phyloP scores from a whole-genome alignment of 35 echinoderm and acorn worm species.

The Hemicentrotus pulcherrimus region DNA sequence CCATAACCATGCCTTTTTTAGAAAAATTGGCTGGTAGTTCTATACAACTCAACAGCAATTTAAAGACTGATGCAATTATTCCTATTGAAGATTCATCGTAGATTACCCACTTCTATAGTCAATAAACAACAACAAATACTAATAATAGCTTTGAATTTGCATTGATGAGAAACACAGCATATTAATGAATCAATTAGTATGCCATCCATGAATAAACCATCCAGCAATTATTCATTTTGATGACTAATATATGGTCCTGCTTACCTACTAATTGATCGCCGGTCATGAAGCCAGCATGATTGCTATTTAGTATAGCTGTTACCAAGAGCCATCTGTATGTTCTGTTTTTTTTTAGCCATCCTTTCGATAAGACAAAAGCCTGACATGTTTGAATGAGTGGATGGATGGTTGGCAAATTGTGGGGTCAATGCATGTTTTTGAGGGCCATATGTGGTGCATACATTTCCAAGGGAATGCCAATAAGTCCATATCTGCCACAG shows the following conservation, averaged over 20 bases:
- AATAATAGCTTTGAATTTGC: neutral
- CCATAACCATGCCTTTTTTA: too few species aligned
- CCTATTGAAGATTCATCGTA: too few species aligned
- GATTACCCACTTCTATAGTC: too few species aligned
- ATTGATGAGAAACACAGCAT: neutral
- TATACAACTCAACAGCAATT: too few species aligned
- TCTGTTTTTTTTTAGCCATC: neutral
- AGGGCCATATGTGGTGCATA: slow-evolving; percentile 9
- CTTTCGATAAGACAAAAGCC: neutral
- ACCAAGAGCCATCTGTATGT: neutral
- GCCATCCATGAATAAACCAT: neutral
- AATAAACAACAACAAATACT: neutral
- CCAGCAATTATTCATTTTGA: neutral
- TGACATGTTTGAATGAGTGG: neutral
- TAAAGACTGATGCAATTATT: too few species aligned
- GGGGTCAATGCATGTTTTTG: neutral
- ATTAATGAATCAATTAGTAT: slow-evolving; percentile 1
- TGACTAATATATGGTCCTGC: neutral
- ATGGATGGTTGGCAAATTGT: neutral
- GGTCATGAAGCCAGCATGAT: neutral
- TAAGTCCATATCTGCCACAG: slow-evolving; percentile 5
- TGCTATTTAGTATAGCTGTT: neutral
- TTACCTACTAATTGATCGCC: neutral
- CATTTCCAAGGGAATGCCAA: neutral
- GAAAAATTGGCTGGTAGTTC: too few species aligned